phyloP scores from a whole-genome alignment of 2,113 vertebrate genomes.

The Pteronura brasiliensis region DNA sequence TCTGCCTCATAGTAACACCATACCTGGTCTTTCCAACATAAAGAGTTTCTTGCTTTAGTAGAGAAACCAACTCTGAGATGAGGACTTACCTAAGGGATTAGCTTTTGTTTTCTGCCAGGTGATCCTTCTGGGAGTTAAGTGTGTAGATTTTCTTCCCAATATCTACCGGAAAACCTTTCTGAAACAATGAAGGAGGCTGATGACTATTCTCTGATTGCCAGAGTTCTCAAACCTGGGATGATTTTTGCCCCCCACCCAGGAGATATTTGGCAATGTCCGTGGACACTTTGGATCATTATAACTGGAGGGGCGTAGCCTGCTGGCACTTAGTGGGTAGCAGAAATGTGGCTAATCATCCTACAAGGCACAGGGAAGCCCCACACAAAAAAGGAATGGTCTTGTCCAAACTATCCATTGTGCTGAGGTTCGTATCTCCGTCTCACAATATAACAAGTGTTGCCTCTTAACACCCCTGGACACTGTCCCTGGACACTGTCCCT shows the following conservation, averaged over 20 bases:
- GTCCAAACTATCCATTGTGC: not conserved
- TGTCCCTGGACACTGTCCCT: too few species aligned
- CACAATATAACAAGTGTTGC: not conserved
- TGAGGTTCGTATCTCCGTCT: not conserved
- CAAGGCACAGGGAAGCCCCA: not conserved
- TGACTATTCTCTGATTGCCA: not conserved
- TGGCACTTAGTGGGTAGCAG: not conserved
- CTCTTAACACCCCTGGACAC: not conserved
- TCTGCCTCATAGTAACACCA: not conserved
- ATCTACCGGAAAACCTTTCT: not conserved
- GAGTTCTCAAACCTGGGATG: not conserved
- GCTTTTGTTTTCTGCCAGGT: not conserved
- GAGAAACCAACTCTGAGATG: not conserved
- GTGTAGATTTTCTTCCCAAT: not conserved
- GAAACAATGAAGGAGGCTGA: not conserved
- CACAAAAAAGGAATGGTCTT: not conserved
- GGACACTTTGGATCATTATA: not conserved
- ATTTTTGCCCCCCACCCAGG: not conserved
- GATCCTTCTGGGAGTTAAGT: not conserved
- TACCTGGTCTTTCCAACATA: not conserved
- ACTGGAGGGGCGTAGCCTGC: not conserved
- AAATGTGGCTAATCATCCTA: not conserved
- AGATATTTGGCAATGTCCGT: not conserved
- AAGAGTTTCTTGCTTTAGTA: not conserved
- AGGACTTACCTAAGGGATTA: not conserved